Evolutionary conservation across 2,113 vertebrate species (phyloP).

Genomic region (Asarcornis scutulata): DNA sequence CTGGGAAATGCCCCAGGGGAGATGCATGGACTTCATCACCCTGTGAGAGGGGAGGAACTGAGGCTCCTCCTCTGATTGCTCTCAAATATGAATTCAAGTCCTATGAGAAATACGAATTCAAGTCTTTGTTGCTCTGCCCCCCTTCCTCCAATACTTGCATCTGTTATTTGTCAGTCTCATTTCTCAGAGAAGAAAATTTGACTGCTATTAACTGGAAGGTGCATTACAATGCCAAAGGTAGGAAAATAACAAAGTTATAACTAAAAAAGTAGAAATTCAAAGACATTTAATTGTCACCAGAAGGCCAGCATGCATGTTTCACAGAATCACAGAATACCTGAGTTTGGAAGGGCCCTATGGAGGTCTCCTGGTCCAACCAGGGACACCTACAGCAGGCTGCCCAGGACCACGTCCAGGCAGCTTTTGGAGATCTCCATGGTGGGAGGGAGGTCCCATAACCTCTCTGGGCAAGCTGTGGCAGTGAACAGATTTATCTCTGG

Average conservation of each 20-base stretch:
- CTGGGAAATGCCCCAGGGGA: not conserved
- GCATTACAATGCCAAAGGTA: not conserved
- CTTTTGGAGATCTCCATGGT: no score
- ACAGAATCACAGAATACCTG: no score
- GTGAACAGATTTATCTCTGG: not conserved
- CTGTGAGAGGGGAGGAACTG: not conserved
- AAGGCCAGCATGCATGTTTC: not conserved
- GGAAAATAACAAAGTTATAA: not conserved
- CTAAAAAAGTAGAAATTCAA: not conserved
- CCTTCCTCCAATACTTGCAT: no score
- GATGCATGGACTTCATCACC: not conserved
- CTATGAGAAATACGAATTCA: not conserved
- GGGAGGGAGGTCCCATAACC: no score
- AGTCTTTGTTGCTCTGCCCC: not conserved
- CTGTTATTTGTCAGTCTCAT: not conserved
- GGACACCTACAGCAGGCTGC: no score
- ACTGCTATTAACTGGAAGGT: not conserved
- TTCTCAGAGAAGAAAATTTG: not conserved
- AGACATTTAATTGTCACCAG: not conserved
- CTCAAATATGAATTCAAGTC: not conserved
- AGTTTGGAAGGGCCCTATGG: no score
- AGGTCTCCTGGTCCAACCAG: no score
- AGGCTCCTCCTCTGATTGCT: not conserved
- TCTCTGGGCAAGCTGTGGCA: no score
- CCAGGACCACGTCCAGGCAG: no score